Percentiles rank a stretch among this genome's conserved stretches.
These are phyloP conservation scores for Phaetusa simplex DNA, from an alignment of 2,113 vertebrate genomes.

Conservation along the genomic window DNA sequence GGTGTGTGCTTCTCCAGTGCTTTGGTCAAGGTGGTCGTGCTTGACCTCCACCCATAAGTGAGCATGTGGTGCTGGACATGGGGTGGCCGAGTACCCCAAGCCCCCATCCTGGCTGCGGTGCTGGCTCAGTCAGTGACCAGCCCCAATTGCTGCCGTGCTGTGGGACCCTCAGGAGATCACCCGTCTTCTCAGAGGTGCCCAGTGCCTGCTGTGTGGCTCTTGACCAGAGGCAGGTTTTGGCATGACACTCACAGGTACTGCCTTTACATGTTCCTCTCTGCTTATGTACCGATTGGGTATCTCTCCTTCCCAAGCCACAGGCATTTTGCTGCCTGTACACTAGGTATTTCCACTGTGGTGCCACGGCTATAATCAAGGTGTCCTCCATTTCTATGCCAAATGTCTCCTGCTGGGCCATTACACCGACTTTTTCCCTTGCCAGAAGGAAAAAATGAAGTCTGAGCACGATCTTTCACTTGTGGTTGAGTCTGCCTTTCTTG, in stretches of 20 bases:
- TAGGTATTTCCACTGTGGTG: background rate
- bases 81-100: fast-evolving
- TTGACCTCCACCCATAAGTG: background rate
- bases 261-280: fast-evolving
- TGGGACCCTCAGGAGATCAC: background rate
- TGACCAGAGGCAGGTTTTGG: background rate
- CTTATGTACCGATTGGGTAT: fast-evolving
- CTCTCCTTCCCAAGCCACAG: background rate
- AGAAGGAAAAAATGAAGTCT: background rate
- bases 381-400: background rate
- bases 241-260: background rate
- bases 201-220: background rate
- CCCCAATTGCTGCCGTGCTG: fast-evolving
- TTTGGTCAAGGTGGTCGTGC: fast-evolving
- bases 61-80: background rate
- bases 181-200: background rate
- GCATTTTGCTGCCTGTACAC: background rate
- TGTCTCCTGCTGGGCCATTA: background rate
- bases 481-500: background rate
- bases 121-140: background rate
- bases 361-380: background rate
- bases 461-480: background rate
- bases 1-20: background rate
- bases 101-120: background rate
- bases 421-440: background rate